A percentile compares a stretch with the other conserved stretches of the same genome.
phyloP scores from a whole-genome alignment of 2,797 vertebrate genomes.

The Peromyscus attwateri region DNA sequence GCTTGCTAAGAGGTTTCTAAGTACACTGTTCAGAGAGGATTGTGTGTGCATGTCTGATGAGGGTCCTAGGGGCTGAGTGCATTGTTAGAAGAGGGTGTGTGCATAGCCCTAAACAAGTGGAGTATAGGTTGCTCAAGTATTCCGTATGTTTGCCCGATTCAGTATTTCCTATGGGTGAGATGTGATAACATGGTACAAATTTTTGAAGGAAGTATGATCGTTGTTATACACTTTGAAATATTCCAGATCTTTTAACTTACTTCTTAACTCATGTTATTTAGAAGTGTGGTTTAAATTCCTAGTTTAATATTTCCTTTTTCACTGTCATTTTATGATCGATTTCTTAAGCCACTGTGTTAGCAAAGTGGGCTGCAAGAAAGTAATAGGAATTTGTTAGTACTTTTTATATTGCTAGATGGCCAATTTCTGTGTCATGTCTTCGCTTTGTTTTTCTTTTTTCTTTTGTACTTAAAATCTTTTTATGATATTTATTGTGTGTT shows the following conservation, averaged over 20 bases:
- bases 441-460: background rate
- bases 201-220: background rate
- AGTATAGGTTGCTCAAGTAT: background rate
- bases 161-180: background rate
- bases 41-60: background rate
- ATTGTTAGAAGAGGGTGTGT: background rate
- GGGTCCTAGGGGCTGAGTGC: background rate
- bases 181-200: conserved; percentile 1
- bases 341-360: conserved; percentile 6
- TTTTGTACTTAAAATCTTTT: background rate
- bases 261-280: conserved; percentile 15
- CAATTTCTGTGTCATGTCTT: background rate
- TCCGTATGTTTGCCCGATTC: background rate
- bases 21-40: background rate
- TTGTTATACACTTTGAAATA: conserved; percentile 45
- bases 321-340: conserved; percentile 9
- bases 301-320: background rate
- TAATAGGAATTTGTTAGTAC: background rate
- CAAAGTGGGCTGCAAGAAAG: background rate
- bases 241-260: conserved; percentile 20
- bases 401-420: background rate
- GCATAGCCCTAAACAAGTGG: background rate
- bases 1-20: background rate
- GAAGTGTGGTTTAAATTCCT: conserved; percentile 30
- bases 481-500: background rate